Evolutionary conservation across 2,113 vertebrate species (phyloP), one percentile per base, ranked within the genome.

Genomic region (Pomatostomus ruficeps): DNA sequence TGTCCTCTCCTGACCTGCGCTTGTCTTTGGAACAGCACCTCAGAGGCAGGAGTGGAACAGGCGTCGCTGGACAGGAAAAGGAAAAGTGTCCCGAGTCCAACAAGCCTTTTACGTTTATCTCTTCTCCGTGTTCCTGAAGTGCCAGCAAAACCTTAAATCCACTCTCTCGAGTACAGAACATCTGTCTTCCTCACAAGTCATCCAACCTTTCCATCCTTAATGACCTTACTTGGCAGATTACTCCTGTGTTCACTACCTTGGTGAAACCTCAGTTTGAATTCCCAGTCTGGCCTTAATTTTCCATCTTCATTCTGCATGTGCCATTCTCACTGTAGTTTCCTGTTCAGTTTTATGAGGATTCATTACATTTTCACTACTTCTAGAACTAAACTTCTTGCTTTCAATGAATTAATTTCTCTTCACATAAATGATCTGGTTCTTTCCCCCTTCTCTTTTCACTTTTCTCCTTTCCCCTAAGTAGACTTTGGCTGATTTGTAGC

Each of bases 81-180:
- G 95, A 86, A 95, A 88, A 65, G 43, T 3, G 0, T 62, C 49
- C 54, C 0, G 9, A 62, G 70, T 88, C 92, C 88, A 89, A 57
- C 35, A 75, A 94, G 38, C n/a, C 79, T 84, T 91, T 91, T 66
- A 86, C 4, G 1, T 93, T 96, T 77, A 72, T 93, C 75, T 96
- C 57, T 82, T 54, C 78, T 76, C 40, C 1, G 0, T 40, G 31
- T 51, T 96, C 85, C 57, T 88, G 72, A 71, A 88, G 78, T 71
- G 78, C 55, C 68, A 78, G 75, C 67, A 48, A 95, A 88, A 89
- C 71, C 72, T 91, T 74, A 86, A 79, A 91, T 81, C 71, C 74
- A 74, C 77, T 89, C 74, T 75, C 63, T 83, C 65, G 63, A 66
- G 68, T 84, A 58, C 62, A 94, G 75, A 70, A 23, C 17, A 61